Percentiles rank a stretch among this genome's conserved stretches.
phyloP scores from a whole-genome alignment of 1,140 invertebrate genomes.

The Cheumatopsyche charites region DNA sequence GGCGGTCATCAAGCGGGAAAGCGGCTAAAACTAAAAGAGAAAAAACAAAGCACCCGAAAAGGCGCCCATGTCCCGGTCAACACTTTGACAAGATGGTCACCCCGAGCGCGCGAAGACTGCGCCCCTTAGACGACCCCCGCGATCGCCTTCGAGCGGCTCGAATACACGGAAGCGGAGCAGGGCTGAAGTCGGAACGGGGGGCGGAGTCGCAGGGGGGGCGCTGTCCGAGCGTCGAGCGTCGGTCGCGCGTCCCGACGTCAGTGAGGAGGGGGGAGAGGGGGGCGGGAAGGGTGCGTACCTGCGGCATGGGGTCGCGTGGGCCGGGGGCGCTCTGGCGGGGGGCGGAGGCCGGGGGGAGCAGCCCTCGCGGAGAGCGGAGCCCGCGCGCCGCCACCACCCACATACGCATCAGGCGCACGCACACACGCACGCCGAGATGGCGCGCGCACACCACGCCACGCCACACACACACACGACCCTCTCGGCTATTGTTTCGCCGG shows the following conservation, averaged over 20 bases:
- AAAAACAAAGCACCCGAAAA: no score
- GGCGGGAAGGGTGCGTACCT: neutral
- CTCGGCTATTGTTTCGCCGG: no score
- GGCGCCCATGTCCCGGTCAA: no score
- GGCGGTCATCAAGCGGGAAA: no score
- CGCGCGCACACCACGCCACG: no score
- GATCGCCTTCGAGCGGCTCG: no score
- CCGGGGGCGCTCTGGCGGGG: neutral
- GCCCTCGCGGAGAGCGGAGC: neutral
- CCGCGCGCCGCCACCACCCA: slow-evolving; percentile 2
- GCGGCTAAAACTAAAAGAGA: no score
- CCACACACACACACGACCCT: no score
- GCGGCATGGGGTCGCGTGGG: neutral
- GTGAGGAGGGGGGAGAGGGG: neutral
- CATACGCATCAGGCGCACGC: neutral
- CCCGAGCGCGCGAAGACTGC: no score
- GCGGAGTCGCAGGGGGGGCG: neutral
- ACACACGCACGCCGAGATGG: neutral
- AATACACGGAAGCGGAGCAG: no score
- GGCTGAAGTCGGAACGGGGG: neutral
- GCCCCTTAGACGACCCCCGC: no score
- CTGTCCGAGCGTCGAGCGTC: neutral
- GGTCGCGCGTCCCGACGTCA: neutral
- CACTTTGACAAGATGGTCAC: no score
- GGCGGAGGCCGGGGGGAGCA: neutral